A percentile compares a stretch with the other conserved stretches of the same genome.
These are phyloP conservation scores for Salmo trutta DNA, from an alignment of 2,797 vertebrate species.

Conservation along the genomic window DNA sequence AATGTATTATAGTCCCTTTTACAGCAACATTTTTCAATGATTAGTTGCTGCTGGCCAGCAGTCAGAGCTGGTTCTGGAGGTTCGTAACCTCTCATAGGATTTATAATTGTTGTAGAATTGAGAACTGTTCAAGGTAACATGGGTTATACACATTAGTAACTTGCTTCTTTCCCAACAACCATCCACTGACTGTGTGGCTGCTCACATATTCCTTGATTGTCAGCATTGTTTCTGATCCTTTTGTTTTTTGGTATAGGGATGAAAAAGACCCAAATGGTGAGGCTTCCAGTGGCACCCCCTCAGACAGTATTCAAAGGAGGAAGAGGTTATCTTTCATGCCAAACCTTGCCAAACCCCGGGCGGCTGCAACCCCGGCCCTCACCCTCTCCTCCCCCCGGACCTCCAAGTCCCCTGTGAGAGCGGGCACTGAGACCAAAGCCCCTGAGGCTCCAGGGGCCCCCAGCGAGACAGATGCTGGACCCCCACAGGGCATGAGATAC, in stretches of 20 bases:
- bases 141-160: not conserved
- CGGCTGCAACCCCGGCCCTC: constrained; percentile 69
- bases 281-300: constrained; percentile 53
- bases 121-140: not conserved
- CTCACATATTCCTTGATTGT: not conserved
- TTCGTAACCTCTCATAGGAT: too few relatives aligned
- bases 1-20: not conserved
- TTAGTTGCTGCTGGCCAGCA: too few relatives aligned
- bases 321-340: constrained; percentile 82
- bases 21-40: too few relatives aligned
- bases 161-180: too few relatives aligned
- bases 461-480: constrained; percentile 31
- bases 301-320: constrained; percentile 81
- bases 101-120: not conserved
- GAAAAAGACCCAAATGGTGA: constrained; percentile 54
- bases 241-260: constrained; percentile 66
- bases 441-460: constrained; percentile 46
- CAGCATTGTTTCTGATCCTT: not conserved
- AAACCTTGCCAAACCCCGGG: constrained; percentile 80
- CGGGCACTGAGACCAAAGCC: constrained; percentile 40
- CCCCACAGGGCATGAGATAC: constrained; percentile 59
- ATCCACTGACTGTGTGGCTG: too few relatives aligned
- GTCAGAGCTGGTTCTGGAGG: too few relatives aligned
- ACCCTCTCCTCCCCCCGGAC: constrained; percentile 47
- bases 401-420: constrained; percentile 66